Evolutionary conservation across 1,140 invertebrate species (phyloP).

Genomic region (Phymastichus coffea): DNA sequence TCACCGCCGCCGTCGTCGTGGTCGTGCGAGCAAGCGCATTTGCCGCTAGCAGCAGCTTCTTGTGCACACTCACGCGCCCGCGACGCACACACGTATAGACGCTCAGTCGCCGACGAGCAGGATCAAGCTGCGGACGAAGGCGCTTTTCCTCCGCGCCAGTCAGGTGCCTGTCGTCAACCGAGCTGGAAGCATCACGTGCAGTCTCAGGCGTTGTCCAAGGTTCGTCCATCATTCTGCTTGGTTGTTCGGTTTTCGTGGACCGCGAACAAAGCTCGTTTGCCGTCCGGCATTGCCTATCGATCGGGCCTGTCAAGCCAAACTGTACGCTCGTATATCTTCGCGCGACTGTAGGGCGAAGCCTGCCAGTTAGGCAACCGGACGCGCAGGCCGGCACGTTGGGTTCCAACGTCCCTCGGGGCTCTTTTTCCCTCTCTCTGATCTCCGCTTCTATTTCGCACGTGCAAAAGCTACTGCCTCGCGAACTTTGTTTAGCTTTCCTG

Average conservation of each 20-base stretch:
- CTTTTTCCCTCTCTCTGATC: neutral
- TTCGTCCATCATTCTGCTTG: conserved; percentile 20
- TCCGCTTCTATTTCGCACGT: neutral
- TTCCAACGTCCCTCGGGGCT: conserved; percentile 32
- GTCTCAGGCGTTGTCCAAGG: neutral
- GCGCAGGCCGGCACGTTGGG: conserved; percentile 40
- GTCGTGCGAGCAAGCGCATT: conserved; percentile 15
- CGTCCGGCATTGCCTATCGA: conserved; percentile 21
- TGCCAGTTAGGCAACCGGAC: conserved; percentile 48
- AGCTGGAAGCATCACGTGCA: neutral
- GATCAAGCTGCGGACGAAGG: neutral
- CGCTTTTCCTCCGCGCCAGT: conserved; percentile 16
- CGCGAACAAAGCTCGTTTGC: neutral
- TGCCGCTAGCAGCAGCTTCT: no score
- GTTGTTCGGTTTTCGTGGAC: neutral
- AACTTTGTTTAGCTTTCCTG: neutral
- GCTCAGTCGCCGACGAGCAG: conserved; percentile 35
- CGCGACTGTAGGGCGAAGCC: conserved; percentile 20
- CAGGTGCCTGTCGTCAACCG: conserved; percentile 21
- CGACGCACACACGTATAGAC: conserved; percentile 23
- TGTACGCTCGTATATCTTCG: conserved; percentile 27
- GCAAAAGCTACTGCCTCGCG: neutral
- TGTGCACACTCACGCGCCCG: no score
- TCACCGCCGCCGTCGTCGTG: conserved; percentile 8
- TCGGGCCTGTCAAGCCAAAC: conserved; percentile 27